Percentiles rank a stretch among this genome's conserved stretches.
These are phyloP conservation scores for Varanus salvator DNA, from an alignment of 2,113 vertebrate genomes.

Conservation along the genomic window DNA sequence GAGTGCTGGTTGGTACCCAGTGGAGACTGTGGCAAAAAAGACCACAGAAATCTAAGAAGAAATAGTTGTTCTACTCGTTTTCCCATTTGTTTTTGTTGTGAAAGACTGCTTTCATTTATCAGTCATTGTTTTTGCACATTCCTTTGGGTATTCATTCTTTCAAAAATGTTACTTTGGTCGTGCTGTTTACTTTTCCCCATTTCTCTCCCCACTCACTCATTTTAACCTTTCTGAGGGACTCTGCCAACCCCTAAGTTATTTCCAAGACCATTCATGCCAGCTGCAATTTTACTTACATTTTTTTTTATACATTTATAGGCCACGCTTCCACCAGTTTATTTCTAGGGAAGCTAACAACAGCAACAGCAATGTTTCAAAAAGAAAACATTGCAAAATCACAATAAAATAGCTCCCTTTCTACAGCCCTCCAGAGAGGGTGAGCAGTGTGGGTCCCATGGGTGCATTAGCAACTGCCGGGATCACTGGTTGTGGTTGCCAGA, in stretches of 20 bases:
- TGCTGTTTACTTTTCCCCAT: background rate
- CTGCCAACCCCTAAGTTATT: background rate
- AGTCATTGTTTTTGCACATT: background rate
- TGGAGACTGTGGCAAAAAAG: background rate
- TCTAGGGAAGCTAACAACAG: background rate
- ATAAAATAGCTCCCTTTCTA: no score
- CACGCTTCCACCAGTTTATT: background rate
- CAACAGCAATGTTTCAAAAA: no score
- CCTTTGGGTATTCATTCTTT: background rate
- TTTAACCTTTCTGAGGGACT: background rate
- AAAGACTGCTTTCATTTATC: background rate
- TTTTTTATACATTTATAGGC: background rate
- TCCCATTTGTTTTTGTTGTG: background rate
- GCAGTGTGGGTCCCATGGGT: no score
- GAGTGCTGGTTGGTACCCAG: background rate
- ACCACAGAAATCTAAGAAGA: background rate
- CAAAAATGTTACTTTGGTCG: background rate
- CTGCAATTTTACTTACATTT: background rate
- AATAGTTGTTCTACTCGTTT: background rate
- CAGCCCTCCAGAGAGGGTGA: no score
- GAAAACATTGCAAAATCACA: no score
- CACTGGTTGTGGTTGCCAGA: no score
- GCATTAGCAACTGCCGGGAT: no score
- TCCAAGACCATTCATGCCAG: background rate
- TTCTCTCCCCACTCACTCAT: no score